phyloP scores from a whole-genome alignment of 2,888 invertebrate genomes.

The Thecophora atra region DNA sequence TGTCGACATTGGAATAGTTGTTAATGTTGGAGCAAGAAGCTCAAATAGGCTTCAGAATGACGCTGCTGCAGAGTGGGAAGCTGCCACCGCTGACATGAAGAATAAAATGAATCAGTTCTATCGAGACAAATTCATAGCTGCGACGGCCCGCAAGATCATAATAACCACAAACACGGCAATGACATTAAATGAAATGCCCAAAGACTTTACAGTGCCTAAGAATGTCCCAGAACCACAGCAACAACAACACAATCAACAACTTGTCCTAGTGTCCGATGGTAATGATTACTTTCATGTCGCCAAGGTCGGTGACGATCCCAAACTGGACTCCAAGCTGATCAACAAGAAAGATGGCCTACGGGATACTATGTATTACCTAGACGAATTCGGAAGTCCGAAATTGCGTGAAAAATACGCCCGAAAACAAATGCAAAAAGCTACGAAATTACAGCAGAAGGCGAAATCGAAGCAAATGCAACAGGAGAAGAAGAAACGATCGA shows the following conservation, averaged over 20 bases:
- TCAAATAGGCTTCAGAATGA: too few species aligned
- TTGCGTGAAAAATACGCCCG: conserved; percentile 62
- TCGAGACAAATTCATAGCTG: not conserved
- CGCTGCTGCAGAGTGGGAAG: conserved; percentile 2
- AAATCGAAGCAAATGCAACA: conserved; percentile 50
- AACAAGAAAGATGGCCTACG: conserved; percentile 65
- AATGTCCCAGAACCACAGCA: not conserved
- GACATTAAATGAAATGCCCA: not conserved
- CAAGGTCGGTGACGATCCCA: conserved; percentile 59
- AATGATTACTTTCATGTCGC: conserved; percentile 58
- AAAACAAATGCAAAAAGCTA: conserved; percentile 59
- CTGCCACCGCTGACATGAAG: not conserved
- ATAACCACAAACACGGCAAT: not conserved
- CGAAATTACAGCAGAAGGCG: conserved; percentile 48
- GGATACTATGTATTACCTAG: conserved; percentile 65
- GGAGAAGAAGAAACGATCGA: conserved; percentile 55
- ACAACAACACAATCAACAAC: conserved; percentile 34
- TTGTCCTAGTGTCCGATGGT: conserved; percentile 56
- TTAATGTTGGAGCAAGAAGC: not conserved
- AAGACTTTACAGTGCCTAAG: not conserved
- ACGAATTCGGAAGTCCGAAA: conserved; percentile 65
- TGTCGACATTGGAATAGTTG: conserved; percentile 30
- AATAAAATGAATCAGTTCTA: not conserved
- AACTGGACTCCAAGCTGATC: conserved; percentile 62
- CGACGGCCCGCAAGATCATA: not conserved